Conservation (phyloP, 2,797 vertebrate species). For the Monodelphis domestica region DNA sequence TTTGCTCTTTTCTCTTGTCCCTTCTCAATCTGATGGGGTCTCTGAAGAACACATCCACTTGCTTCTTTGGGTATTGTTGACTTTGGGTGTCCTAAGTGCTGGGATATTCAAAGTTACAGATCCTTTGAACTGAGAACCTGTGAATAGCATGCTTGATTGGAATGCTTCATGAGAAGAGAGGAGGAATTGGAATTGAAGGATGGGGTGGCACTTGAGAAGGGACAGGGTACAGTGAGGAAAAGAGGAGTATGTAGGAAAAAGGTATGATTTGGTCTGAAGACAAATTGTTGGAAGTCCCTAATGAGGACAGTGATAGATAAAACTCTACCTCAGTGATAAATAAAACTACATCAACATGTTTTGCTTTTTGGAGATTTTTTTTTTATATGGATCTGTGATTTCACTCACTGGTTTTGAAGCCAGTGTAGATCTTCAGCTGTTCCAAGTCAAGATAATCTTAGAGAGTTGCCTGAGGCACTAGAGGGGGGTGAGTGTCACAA, state of each 20-base stretch:
- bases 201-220: neutral
- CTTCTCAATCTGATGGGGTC: neutral
- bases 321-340: too few relatives aligned
- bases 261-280: neutral
- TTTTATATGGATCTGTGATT: neutral
- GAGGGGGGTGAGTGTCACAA: neutral
- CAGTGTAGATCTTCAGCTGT: neutral
- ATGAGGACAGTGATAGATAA: neutral
- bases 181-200: neutral
- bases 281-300: neutral
- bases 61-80: too few relatives aligned
- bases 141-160: neutral
- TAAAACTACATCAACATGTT: neutral
- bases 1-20: neutral
- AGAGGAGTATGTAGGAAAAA: neutral
- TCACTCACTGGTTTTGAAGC: neutral
- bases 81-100: neutral
- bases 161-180: neutral
- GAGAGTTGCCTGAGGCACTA: neutral
- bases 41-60: neutral
- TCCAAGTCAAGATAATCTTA: neutral
- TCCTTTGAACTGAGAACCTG: neutral
- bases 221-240: neutral
- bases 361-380: neutral
- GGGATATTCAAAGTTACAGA: neutral